phyloP scores from a whole-genome alignment of 2,113 vertebrate species.

The Puffinus mauretanicus region DNA sequence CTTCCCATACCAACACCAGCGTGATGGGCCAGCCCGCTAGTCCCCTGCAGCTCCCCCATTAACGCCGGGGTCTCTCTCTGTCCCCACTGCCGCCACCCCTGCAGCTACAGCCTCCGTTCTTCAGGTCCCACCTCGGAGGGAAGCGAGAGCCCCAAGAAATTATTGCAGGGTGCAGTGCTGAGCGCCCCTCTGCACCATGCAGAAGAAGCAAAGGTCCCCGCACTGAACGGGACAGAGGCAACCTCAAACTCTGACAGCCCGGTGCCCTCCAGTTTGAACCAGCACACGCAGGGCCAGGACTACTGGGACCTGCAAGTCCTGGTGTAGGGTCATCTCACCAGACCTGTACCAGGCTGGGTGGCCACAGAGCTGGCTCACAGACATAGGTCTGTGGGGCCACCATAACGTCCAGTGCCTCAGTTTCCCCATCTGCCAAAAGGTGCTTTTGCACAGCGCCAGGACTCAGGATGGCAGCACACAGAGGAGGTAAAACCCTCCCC shows the following conservation, averaged over 20 bases:
- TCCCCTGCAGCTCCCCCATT: background rate
- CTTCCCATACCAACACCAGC: background rate
- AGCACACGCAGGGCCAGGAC: background rate
- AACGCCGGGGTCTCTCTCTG: accelerated
- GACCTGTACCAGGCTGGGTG: background rate
- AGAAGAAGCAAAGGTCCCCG: background rate
- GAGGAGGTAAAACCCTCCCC: background rate
- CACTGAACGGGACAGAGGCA: background rate
- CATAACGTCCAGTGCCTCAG: background rate
- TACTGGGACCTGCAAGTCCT: background rate
- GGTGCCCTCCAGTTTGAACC: background rate
- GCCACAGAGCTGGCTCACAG: background rate
- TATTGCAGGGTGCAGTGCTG: background rate
- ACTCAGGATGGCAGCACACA: background rate
- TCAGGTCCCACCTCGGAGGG: background rate
- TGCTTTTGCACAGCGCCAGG: background rate
- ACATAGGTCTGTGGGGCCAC: background rate
- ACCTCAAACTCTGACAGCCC: background rate
- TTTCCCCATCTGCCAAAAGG: background rate
- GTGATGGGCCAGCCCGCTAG: accelerated
- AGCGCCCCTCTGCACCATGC: background rate
- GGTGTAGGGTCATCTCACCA: background rate
- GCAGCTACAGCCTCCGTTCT: background rate
- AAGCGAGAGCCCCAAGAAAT: background rate
- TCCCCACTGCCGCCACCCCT: background rate